phyloP scores from a whole-genome alignment of 2,888 invertebrate species.

The Eledona agricola region DNA sequence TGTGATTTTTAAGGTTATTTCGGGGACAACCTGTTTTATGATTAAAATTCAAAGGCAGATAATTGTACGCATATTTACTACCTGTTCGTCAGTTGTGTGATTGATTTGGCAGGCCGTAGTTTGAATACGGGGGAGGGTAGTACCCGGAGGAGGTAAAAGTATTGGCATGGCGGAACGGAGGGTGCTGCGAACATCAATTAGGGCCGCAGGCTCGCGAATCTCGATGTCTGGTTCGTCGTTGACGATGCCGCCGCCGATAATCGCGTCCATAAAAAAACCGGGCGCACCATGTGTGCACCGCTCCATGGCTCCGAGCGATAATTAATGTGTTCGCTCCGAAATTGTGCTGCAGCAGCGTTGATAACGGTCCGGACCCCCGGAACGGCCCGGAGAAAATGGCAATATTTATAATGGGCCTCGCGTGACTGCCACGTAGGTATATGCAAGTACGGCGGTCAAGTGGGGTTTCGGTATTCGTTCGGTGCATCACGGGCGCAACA shows the following conservation, averaged over 20 bases:
- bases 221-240: slow-evolving; percentile 11
- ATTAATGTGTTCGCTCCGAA: slow-evolving; percentile 25
- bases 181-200: slow-evolving; percentile 30
- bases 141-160: slow-evolving; percentile 27
- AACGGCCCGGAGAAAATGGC: slow-evolving; percentile 8
- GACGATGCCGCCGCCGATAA: slow-evolving; percentile 18
- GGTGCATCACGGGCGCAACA: no score
- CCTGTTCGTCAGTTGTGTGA: no score
- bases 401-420: slow-evolving; percentile 17
- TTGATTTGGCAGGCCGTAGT: no score
- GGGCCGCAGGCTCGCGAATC: slow-evolving; percentile 14
- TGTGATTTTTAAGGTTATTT: no score
- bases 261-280: slow-evolving; percentile 12
- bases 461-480: no score
- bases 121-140: no score
- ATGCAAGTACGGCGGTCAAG: slow-evolving; percentile 1
- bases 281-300: slow-evolving; percentile 20
- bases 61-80: no score
- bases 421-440: slow-evolving; percentile 8
- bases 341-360: slow-evolving; percentile 26
- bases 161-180: slow-evolving; percentile 33
- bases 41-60: no score
- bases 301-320: slow-evolving; percentile 21
- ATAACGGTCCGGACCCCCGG: slow-evolving; percentile 14
- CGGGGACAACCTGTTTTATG: no score